Conservation (phyloP, 2,797 vertebrate species). For the Apodemus agrarius region DNA sequence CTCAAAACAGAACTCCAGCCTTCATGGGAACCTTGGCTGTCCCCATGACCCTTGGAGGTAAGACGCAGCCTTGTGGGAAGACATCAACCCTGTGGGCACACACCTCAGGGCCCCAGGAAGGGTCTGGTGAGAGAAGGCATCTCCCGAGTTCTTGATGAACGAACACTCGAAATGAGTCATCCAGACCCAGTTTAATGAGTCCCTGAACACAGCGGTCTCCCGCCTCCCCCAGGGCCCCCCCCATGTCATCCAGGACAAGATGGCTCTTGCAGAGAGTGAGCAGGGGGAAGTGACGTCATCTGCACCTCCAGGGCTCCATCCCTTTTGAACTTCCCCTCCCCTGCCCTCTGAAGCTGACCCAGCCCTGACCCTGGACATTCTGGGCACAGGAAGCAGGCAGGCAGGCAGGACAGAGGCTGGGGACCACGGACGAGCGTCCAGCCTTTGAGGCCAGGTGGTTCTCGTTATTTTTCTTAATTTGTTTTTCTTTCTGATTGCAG, state of each 20-base stretch:
- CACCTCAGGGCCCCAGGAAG: neutral
- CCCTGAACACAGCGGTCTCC: neutral
- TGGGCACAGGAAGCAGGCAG: neutral
- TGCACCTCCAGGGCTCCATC: neutral
- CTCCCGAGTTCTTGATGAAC: neutral
- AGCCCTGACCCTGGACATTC: neutral
- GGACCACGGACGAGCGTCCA: neutral
- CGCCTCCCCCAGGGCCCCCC: neutral
- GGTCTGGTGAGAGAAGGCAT: neutral
- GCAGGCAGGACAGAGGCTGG: neutral
- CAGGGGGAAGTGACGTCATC: neutral
- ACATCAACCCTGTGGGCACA: neutral
- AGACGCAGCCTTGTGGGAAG: neutral
- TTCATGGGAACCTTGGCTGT: neutral
- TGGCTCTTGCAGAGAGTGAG: conserved; percentile 38
- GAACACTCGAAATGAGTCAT: conserved; percentile 66
- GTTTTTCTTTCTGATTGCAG: neutral
- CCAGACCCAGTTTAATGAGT: neutral
- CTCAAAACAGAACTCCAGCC: conserved; percentile 13
- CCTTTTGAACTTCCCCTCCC: neutral
- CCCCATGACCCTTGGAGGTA: neutral
- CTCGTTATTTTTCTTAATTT: neutral
- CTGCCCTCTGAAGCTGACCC: neutral
- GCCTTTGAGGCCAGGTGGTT: neutral
- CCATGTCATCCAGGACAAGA: conserved; percentile 42